Evolutionary conservation across 2,888 invertebrate species (phyloP).

Genomic region (Drosophila fungiperda): DNA sequence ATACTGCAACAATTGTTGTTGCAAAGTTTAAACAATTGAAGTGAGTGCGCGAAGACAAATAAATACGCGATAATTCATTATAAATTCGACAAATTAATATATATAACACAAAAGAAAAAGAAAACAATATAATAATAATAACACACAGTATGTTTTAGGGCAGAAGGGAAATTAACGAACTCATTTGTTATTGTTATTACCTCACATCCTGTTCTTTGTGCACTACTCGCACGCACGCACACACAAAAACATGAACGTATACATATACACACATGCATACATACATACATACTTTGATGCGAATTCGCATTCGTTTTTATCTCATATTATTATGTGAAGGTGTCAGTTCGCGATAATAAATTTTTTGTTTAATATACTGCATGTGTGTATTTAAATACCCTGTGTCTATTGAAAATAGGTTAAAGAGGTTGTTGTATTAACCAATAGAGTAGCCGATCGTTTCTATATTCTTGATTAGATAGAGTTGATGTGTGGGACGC

Average conservation of each 20-base stretch:
- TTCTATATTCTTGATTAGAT: not conserved
- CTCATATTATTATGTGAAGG: conserved; percentile 17
- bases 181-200: conserved; percentile 47
- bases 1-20: conserved; percentile 49
- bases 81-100: conserved; percentile 20
- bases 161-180: conserved; percentile 31
- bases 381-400: conserved; percentile 22
- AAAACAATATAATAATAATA: conserved; percentile 12
- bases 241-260: not conserved
- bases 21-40: conserved; percentile 60
- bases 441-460: not conserved
- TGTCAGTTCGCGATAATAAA: conserved; percentile 12
- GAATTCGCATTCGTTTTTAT: conserved; percentile 20
- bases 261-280: not conserved
- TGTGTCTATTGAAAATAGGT: not conserved
- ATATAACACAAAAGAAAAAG: not conserved
- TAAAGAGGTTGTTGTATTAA: not conserved
- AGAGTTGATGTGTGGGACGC: not conserved
- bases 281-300: not conserved
- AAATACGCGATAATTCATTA: conserved; percentile 24
- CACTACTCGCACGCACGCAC: conserved; percentile 4
- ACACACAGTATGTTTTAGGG: conserved; percentile 7
- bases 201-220: conserved; percentile 68
- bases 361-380: conserved; percentile 16
- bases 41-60: conserved; percentile 50